phyloP scores from a whole-genome alignment of 1,140 invertebrate species.

The Uloborus diversus region DNA sequence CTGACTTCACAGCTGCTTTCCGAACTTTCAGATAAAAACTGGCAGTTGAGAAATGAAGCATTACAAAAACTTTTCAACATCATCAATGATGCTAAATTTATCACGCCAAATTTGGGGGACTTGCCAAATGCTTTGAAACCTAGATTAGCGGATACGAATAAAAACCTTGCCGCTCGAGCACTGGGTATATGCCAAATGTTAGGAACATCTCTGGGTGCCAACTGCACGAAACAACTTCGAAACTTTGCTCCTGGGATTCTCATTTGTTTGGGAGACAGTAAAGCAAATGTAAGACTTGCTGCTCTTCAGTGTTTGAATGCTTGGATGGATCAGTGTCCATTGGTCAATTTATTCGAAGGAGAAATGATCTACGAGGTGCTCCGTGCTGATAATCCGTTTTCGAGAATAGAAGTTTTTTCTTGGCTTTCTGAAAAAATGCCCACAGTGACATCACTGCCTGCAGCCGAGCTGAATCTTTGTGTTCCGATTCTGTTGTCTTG shows the following conservation, averaged over 20 bases:
- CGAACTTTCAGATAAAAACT: constrained; percentile 91
- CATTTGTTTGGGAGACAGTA: constrained; percentile 75
- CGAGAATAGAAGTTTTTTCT: constrained; percentile 81
- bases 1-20: constrained; percentile 83
- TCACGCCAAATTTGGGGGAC: constrained; percentile 84
- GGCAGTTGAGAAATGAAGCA: constrained; percentile 89
- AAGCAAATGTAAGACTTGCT: constrained; percentile 79
- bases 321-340: constrained; percentile 79
- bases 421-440: constrained; percentile 87
- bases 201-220: constrained; percentile 80
- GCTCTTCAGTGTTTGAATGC: constrained; percentile 83
- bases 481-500: constrained; percentile 82
- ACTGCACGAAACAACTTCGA: constrained; percentile 81
- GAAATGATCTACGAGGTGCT: constrained; percentile 90
- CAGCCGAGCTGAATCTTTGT: constrained; percentile 82
- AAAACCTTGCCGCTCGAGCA: constrained; percentile 84
- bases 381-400: constrained; percentile 81
- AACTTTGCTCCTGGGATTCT: constrained; percentile 85
- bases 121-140: constrained; percentile 79
- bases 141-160: constrained; percentile 87
- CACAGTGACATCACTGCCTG: constrained; percentile 71
- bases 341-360: constrained; percentile 84
- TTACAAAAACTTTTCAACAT: constrained; percentile 81
- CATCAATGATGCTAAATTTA: constrained; percentile 78
- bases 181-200: constrained; percentile 82